Conservation (phyloP, 2,888 invertebrate species). For the Catotricha subobsoleta region DNA sequence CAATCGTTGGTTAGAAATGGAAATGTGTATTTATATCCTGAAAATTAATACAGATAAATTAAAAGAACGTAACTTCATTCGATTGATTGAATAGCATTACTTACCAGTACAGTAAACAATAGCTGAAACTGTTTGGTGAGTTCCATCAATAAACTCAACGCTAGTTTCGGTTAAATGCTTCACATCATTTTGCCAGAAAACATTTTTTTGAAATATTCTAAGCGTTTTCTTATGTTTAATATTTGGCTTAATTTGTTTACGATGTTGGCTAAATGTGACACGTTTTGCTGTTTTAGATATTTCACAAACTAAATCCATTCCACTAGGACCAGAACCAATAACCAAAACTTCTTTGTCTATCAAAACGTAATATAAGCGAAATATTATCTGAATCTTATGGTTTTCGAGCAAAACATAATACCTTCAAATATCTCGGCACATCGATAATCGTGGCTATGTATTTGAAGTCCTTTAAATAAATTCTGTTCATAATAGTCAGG, state of each 20-base stretch:
- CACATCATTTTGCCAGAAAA: slow-evolving; percentile 47
- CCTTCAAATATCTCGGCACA: slow-evolving; percentile 45
- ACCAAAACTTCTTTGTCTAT: slow-evolving; percentile 51
- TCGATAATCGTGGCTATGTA: slow-evolving; percentile 75
- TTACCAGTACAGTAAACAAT: slow-evolving; percentile 62
- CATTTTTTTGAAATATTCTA: slow-evolving; percentile 36
- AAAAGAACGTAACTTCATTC: no score
- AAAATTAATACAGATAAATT: no score
- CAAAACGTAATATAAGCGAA: no score
- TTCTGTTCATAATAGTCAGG: slow-evolving; percentile 51
- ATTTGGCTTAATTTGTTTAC: slow-evolving; percentile 38
- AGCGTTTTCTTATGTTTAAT: no score
- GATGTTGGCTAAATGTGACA: slow-evolving; percentile 54
- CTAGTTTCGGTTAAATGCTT: slow-evolving; percentile 32
- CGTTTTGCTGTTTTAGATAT: slow-evolving; percentile 40
- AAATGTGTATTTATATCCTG: slow-evolving; percentile 57
- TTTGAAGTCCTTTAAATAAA: slow-evolving; percentile 35
- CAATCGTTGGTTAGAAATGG: slow-evolving; percentile 55
- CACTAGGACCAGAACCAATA: slow-evolving; percentile 77
- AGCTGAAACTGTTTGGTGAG: slow-evolving; percentile 40
- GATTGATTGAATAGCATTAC: no score
- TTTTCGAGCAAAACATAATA: slow-evolving; percentile 24
- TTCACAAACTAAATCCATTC: slow-evolving; percentile 56
- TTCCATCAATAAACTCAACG: slow-evolving; percentile 46
- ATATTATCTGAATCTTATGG: no score